Evolutionary conservation across 2,797 vertebrate species (phyloP).

Genomic region (Myioborus melanocephalus): DNA sequence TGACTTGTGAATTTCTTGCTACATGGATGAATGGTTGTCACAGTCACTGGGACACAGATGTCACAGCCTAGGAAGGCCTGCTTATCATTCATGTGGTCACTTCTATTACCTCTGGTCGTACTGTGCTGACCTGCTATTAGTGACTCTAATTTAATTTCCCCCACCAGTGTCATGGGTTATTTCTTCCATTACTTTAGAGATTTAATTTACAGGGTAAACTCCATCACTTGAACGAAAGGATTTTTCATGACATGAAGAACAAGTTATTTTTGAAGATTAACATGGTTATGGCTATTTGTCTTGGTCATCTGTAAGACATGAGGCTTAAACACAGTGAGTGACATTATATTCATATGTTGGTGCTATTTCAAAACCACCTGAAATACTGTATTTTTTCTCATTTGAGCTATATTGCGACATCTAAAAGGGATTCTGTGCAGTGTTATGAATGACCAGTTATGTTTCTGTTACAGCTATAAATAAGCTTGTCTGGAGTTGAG

Average conservation of each 20-base stretch:
- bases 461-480: not conserved
- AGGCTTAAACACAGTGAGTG: conserved; percentile 57
- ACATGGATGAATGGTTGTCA: conserved; percentile 69
- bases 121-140: conserved; percentile 76
- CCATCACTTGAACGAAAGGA: conserved; percentile 67
- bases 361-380: conserved; percentile 23
- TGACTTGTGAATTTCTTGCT: conserved; percentile 72
- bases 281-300: conserved; percentile 66
- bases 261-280: conserved; percentile 73
- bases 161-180: conserved; percentile 77
- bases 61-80: conserved; percentile 64
- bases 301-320: conserved; percentile 56
- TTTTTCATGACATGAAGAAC: conserved; percentile 70
- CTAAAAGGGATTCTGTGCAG: not conserved
- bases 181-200: conserved; percentile 77
- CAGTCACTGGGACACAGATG: conserved; percentile 48
- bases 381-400: conserved; percentile 40
- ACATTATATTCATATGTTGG: conserved; percentile 38
- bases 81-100: conserved; percentile 77
- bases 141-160: conserved; percentile 83
- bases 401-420: not conserved
- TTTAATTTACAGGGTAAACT: conserved; percentile 79
- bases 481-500: not conserved
- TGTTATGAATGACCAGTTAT: not conserved
- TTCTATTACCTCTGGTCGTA: conserved; percentile 77